Evolutionary conservation across 1,140 invertebrate genomes (phyloP).

Genomic region (Drosophila eugracilis): DNA sequence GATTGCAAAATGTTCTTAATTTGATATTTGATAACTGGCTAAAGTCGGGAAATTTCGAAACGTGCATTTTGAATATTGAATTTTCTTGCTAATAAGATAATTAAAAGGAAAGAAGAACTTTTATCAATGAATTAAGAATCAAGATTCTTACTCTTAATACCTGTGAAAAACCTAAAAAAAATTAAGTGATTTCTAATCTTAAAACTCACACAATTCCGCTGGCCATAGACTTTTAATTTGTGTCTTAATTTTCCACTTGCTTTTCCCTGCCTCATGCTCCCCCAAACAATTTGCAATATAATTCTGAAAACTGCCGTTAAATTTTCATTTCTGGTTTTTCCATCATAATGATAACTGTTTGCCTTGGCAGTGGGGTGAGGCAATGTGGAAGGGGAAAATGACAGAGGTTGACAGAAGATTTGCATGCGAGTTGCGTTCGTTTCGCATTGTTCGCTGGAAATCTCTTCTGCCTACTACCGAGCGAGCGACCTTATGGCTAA

Average conservation of each 20-base stretch:
- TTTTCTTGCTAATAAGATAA: too few species aligned
- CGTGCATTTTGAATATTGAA: too few species aligned
- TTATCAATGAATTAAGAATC: too few species aligned
- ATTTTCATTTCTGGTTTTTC: conserved; percentile 51
- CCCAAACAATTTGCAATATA: conserved; percentile 45
- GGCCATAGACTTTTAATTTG: conserved; percentile 45
- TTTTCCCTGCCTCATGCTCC: conserved; percentile 21
- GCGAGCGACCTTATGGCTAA: conserved; percentile 20
- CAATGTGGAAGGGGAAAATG: conserved; percentile 6
- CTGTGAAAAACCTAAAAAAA: too few species aligned
- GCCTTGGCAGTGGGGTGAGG: too few species aligned
- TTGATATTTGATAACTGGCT: too few species aligned
- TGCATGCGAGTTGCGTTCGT: conserved; percentile 36
- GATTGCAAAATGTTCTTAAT: conserved; percentile 17
- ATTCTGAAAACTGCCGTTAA: conserved; percentile 49
- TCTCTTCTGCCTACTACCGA: conserved; percentile 2
- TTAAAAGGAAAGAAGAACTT: too few species aligned
- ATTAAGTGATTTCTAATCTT: not conserved
- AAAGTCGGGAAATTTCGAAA: too few species aligned
- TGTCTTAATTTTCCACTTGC: conserved; percentile 46
- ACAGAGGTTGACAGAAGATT: conserved; percentile 53
- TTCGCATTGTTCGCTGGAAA: conserved; percentile 46
- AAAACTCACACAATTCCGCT: conserved; percentile 13
- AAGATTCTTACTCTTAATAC: too few species aligned
- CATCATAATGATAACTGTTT: conserved; percentile 67